Conservation (phyloP, 2,113 vertebrate species). For the Antechinus stuartii region DNA sequence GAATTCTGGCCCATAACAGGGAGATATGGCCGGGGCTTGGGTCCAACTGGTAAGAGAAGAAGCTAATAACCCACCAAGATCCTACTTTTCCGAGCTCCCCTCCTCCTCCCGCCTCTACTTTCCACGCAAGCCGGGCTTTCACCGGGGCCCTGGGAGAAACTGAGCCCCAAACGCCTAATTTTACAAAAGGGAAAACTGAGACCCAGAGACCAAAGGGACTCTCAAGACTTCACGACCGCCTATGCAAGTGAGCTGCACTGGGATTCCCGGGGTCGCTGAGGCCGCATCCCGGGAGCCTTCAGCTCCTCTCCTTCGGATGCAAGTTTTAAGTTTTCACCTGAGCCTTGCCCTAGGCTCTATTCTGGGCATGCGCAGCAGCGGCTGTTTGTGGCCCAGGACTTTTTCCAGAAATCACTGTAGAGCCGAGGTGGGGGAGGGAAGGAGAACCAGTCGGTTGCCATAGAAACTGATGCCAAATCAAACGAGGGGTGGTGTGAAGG, state of each 20-base stretch:
- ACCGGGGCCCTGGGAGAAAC: not conserved
- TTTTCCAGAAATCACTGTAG: not conserved
- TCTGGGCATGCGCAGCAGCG: not conserved
- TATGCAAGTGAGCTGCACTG: not conserved
- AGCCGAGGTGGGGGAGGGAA: not conserved
- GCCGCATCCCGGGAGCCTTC: too few relatives aligned
- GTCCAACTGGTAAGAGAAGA: too few relatives aligned
- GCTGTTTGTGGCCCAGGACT: not conserved
- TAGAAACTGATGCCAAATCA: not conserved
- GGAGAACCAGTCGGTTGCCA: not conserved
- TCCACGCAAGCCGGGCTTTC: not conserved
- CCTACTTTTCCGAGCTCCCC: not conserved
- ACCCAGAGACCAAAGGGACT: not conserved
- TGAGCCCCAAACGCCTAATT: not conserved
- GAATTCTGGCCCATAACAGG: not conserved
- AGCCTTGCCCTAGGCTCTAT: not conserved
- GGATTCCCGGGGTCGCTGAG: not conserved
- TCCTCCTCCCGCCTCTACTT: not conserved
- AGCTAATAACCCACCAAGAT: not conserved
- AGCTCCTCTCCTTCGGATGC: not conserved
- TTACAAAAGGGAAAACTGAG: not conserved
- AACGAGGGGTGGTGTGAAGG: not conserved
- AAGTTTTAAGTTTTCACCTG: not conserved
- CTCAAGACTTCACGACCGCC: accelerated
- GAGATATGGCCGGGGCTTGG: not conserved